phyloP scores from a whole-genome alignment of 2,113 vertebrate species.

The Neotoma lepida region DNA sequence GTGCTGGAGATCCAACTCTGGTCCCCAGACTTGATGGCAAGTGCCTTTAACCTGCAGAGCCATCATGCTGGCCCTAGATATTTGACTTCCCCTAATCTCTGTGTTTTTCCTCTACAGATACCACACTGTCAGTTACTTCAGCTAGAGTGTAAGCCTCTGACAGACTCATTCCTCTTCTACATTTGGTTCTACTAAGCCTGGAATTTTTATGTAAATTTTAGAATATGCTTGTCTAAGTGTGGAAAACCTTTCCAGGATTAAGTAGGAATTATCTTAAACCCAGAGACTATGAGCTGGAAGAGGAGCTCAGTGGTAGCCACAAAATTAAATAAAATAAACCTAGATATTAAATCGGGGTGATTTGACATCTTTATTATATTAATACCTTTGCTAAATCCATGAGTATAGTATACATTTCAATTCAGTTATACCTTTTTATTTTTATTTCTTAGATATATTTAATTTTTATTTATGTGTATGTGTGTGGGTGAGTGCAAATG shows the following conservation, averaged over 20 bases:
- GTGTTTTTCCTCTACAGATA: neutral
- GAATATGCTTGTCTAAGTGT: neutral
- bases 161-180: neutral
- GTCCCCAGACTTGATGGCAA: neutral
- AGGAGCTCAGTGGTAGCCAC: neutral
- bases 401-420: neutral
- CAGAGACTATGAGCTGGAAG: neutral
- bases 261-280: neutral
- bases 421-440: neutral
- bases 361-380: neutral
- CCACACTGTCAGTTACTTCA: neutral
- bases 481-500: neutral
- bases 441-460: neutral
- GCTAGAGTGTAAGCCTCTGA: no score
- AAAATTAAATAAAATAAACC: neutral
- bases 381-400: neutral
- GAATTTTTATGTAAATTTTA: neutral
- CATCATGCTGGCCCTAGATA: neutral
- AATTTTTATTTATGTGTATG: neutral
- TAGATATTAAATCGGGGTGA: neutral
- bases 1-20: neutral
- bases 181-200: neutral
- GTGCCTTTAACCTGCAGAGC: neutral
- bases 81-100: neutral
- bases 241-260: neutral